A percentile compares a stretch with the other conserved stretches of the same genome.
These are phyloP conservation scores for Microplitis demolitor DNA, from an alignment of 1,140 invertebrate genomes.

Conservation along the genomic window DNA sequence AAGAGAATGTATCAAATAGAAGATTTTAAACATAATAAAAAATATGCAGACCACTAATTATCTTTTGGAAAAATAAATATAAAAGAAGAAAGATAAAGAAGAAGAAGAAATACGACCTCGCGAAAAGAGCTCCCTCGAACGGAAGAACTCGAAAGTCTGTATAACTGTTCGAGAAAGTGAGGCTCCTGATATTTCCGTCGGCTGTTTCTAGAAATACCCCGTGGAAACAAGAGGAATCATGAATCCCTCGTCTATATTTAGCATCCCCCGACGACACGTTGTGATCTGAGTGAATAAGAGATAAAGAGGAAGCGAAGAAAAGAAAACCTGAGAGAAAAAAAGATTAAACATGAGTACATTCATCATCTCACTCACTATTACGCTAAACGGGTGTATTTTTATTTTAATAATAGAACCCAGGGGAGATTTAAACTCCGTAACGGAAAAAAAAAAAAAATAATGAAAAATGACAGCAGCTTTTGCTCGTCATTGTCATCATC, in stretches of 20 bases:
- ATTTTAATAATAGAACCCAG: neutral
- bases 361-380: neutral
- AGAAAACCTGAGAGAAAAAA: neutral
- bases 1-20: too few relatives aligned
- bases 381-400: too few relatives aligned
- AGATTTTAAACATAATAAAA: too few relatives aligned
- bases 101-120: neutral
- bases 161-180: neutral
- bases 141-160: neutral
- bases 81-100: neutral
- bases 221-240: constrained; percentile 27
- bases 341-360: neutral
- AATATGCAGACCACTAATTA: too few relatives aligned
- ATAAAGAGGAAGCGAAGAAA: neutral
- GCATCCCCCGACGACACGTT: neutral
- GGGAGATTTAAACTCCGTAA: too few relatives aligned
- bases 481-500: too few relatives aligned
- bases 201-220: constrained; percentile 30
- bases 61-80: too few relatives aligned
- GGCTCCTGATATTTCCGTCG: constrained; percentile 28
- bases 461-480: too few relatives aligned
- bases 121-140: neutral
- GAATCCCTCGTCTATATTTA: constrained; percentile 30
- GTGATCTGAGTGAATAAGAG: too few relatives aligned
- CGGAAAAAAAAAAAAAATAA: too few relatives aligned